Evolutionary conservation across 2,888 invertebrate species (phyloP), one percentile per base, ranked within the genome.

Genomic region (Aspidiotus destructor): DNA sequence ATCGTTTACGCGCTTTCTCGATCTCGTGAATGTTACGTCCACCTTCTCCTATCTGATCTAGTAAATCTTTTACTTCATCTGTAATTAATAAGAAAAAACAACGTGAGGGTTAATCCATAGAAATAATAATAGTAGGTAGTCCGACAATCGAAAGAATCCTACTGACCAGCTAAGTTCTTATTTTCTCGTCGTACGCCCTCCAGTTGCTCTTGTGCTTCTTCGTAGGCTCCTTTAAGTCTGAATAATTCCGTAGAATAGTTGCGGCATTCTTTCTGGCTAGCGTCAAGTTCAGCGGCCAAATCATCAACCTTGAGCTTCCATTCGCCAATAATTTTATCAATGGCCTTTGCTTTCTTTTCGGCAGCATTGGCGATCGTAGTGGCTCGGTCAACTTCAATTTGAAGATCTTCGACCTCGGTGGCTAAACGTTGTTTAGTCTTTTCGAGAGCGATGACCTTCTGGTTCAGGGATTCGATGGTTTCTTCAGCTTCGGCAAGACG

Each of bases 291-390:
- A 76, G 92, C 91, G 73, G 94, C 91, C 76, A 97, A 86, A 80
- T 98, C 98, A 77, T 97, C 95, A 77, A 92, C 78, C 86, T 98
- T 99, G 83, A 95, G 89, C 82, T 98, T 97, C 99, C 99, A 99
- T 87, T 99, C 99, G 75, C 93, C 90, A 79, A 99, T 92, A 83
- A 97, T 96, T 84, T 98, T 97, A 86, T 99, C 99, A 85, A 99
- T 99, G 74, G 93, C 93, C 84, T 97, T 96, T 84, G 98, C 98
- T 82, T 96, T 98, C 93, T 99, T 98, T 82, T 99, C 98, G 77
- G 98, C 92, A 73, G 94, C 92, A 77, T 90, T 91, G 80, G 97
- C 95, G 78, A 94, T 89, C 67, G 92, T 88, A 74, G 93, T 92
- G 75, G 97, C 95, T 77, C 97, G 88, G 82, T 98, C 98, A 77